Percentiles rank a stretch among this genome's conserved stretches.
Conservation (phyloP, 1,140 invertebrate genomes). For the Bombus sylvicola region DNA sequence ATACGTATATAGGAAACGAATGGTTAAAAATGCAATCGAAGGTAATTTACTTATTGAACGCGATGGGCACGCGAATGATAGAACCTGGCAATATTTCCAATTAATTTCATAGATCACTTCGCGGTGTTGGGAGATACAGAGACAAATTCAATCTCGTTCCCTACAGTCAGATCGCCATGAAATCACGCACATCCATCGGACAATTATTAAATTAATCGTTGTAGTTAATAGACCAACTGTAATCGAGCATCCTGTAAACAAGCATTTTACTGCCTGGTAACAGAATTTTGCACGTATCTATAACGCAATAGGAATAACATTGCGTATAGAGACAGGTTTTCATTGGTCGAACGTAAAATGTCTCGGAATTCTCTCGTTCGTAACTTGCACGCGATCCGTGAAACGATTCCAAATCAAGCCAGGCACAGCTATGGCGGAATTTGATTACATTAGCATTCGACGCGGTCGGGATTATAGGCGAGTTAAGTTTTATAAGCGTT, state of each 20-base stretch:
- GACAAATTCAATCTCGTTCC: constrained; percentile 16
- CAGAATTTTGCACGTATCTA: no score
- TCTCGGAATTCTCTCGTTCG: no score
- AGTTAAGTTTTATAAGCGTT: constrained; percentile 7
- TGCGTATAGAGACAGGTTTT: not conserved
- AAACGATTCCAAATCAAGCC: not conserved
- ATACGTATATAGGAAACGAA: not conserved
- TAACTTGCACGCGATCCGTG: not conserved
- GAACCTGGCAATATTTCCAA: constrained; percentile 15
- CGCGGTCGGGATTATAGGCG: not conserved
- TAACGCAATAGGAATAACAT: not conserved
- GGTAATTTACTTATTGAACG: not conserved
- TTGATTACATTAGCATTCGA: constrained; percentile 30
- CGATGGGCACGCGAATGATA: not conserved
- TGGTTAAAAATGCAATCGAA: not conserved
- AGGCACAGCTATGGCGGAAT: not conserved
- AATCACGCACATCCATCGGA: not conserved
- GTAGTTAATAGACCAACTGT: constrained; percentile 27
- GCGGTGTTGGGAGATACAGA: not conserved
- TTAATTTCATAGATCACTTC: constrained; percentile 19
- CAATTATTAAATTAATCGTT: constrained; percentile 33
- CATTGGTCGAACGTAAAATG: not conserved
- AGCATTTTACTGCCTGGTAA: not conserved
- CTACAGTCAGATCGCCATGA: not conserved
- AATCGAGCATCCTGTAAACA: not conserved